These are phyloP conservation scores for Macropodus opercularis DNA, from an alignment of 2,797 vertebrate genomes.

Conservation along the genomic window DNA sequence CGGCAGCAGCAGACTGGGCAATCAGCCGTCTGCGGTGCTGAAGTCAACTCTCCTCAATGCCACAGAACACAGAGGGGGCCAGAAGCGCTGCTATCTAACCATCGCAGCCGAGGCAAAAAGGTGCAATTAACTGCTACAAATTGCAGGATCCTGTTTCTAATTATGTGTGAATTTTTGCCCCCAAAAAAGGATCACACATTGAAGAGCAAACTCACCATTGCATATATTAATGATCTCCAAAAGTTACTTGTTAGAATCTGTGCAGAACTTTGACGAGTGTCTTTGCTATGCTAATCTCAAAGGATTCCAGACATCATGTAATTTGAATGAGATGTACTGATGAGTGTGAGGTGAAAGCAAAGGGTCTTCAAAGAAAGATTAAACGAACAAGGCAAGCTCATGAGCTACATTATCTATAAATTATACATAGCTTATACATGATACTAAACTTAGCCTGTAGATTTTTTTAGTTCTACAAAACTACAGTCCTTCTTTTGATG, in stretches of 20 bases:
- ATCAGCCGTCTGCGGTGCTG: conserved; percentile 29
- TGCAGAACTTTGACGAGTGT: conserved; percentile 50
- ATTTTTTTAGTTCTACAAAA: conserved; percentile 10
- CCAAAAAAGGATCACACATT: conserved; percentile 44
- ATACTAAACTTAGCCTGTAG: conserved; percentile 1
- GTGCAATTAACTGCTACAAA: conserved; percentile 69
- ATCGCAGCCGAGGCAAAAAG: conserved; percentile 45
- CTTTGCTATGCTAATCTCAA: conserved; percentile 53
- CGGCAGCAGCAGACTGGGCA: conserved; percentile 27
- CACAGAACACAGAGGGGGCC: conserved; percentile 23
- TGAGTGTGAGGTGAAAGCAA: conserved; percentile 36
- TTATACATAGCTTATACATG: conserved; percentile 31
- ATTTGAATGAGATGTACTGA: conserved; percentile 59
- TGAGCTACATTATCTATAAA: conserved; percentile 34
- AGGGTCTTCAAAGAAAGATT: conserved; percentile 37
- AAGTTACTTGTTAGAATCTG: conserved; percentile 53
- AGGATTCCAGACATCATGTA: conserved; percentile 49
- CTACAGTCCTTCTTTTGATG: conserved; percentile 1
- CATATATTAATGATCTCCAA: conserved; percentile 68
- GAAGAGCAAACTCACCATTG: conserved; percentile 55
- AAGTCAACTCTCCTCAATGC: conserved; percentile 10
- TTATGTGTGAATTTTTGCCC: conserved; percentile 53
- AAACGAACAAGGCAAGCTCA: conserved; percentile 32
- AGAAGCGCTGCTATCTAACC: conserved; percentile 28
- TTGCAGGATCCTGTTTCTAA: conserved; percentile 59